Percentiles rank a stretch among this genome's conserved stretches.
These are phyloP conservation scores for Tiliqua scincoides DNA, from an alignment of 2,113 vertebrate genomes.

Conservation along the genomic window DNA sequence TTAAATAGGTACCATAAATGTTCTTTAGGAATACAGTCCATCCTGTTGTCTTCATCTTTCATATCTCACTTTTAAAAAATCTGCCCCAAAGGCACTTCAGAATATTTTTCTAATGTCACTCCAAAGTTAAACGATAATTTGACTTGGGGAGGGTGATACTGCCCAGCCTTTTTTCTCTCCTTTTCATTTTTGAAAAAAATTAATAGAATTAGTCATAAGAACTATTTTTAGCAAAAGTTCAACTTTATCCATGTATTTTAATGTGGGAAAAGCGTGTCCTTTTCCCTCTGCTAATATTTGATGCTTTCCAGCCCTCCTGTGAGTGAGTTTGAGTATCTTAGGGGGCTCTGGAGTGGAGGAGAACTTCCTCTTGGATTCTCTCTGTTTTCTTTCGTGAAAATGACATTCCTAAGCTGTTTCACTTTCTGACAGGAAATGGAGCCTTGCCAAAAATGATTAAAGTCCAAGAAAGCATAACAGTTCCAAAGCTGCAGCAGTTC, in stretches of 20 bases:
- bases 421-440: slow-evolving; percentile 99
- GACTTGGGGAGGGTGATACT: slow-evolving; percentile 76
- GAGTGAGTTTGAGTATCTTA: slow-evolving; percentile 88
- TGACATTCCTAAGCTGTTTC: slow-evolving; percentile 99
- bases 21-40: slow-evolving; percentile 42
- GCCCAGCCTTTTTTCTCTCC: slow-evolving; percentile 50
- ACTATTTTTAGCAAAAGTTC: slow-evolving; percentile 98
- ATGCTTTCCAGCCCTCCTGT: slow-evolving; percentile 95
- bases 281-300: slow-evolving; percentile 95
- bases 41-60: slow-evolving; percentile 62
- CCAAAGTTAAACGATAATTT: slow-evolving; percentile 76
- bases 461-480: slow-evolving; percentile 93
- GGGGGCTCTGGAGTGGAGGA: slow-evolving; percentile 90
- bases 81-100: slow-evolving; percentile 66
- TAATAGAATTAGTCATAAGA: slow-evolving; percentile 89
- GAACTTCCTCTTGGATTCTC: slow-evolving; percentile 98
- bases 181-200: slow-evolving; percentile 77
- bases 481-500: slow-evolving; percentile 85
- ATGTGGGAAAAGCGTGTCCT: slow-evolving; percentile 99
- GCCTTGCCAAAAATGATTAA: slow-evolving; percentile 95
- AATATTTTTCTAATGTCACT: slow-evolving; percentile 69
- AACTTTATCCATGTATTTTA: slow-evolving; percentile 96
- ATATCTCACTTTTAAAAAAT: slow-evolving; percentile 64
- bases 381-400: slow-evolving; percentile 99
- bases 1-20: slow-evolving; percentile 51